Evolutionary conservation across 1,140 invertebrate species (phyloP).

Genomic region (Hesperophylax magnus): DNA sequence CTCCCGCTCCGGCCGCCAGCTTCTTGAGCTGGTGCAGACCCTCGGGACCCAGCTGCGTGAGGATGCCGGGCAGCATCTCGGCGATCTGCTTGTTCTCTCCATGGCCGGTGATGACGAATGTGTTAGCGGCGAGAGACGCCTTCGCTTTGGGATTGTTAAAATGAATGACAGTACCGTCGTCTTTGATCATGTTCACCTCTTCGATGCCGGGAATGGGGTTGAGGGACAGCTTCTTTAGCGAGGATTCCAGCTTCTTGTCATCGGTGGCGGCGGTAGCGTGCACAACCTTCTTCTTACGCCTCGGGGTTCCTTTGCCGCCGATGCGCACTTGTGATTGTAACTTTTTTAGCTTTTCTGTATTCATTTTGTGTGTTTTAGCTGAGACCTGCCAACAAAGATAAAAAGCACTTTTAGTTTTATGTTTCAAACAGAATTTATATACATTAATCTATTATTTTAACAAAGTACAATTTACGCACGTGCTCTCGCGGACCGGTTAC

Average conservation of each 20-base stretch:
- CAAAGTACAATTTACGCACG: constrained; percentile 43
- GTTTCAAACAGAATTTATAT: constrained; percentile 8
- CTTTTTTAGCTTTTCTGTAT: constrained; percentile 95
- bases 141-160: constrained; percentile 99
- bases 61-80: constrained; percentile 88
- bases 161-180: constrained; percentile 98
- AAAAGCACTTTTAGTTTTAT: constrained; percentile 38
- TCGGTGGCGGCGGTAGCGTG: constrained; percentile 98
- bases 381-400: constrained; percentile 42
- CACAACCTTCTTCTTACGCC: constrained; percentile 99
- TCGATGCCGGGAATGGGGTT: constrained; percentile 99
- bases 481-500: constrained; percentile 51
- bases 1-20: constrained; percentile 83
- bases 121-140: constrained; percentile 97
- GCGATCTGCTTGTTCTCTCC: constrained; percentile 98
- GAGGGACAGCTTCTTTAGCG: constrained; percentile 97
- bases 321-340: constrained; percentile 95
- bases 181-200: constrained; percentile 99
- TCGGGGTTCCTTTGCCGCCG: constrained; percentile 97
- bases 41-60: constrained; percentile 96
- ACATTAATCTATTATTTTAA: constrained; percentile 31
- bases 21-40: constrained; percentile 95
- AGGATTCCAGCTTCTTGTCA: constrained; percentile 99
- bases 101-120: constrained; percentile 98
- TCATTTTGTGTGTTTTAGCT: constrained; percentile 76